Conservation (phyloP, 2,888 invertebrate species). For the Synanthedon tipuliformis region DNA sequence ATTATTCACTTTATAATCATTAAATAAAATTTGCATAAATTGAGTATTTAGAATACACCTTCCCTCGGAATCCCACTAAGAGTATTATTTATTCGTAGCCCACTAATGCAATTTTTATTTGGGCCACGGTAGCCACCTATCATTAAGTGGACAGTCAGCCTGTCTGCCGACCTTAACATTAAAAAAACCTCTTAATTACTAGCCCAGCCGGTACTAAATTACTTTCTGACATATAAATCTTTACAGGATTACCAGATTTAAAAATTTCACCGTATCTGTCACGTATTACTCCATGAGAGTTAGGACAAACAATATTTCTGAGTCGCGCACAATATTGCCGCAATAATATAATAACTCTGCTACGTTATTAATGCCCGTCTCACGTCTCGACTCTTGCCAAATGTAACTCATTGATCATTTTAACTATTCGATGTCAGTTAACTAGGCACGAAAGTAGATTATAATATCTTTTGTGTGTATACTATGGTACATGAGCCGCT, state of each 20-base stretch:
- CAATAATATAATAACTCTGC: background rate
- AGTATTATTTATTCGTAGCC: too few relatives aligned
- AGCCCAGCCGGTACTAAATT: background rate
- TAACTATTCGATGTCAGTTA: background rate
- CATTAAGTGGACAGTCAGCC: too few relatives aligned
- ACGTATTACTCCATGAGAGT: background rate
- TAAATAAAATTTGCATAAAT: too few relatives aligned
- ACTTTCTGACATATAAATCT: background rate
- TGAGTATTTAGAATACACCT: too few relatives aligned
- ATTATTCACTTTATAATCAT: too few relatives aligned
- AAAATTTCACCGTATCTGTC: background rate
- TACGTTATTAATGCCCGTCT: constrained; percentile 9
- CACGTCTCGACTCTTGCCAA: constrained; percentile 9
- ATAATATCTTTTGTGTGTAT: too few relatives aligned
- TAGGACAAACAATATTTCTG: background rate
- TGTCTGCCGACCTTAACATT: too few relatives aligned
- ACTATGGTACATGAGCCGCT: too few relatives aligned
- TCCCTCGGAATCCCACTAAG: too few relatives aligned
- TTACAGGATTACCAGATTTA: background rate
- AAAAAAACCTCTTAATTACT: too few relatives aligned
- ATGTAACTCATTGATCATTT: constrained; percentile 12
- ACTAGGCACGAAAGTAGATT: background rate
- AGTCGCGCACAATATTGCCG: background rate
- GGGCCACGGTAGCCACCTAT: too few relatives aligned
- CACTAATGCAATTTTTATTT: too few relatives aligned